phyloP scores from a whole-genome alignment of 2,888 invertebrate species.

The Pheosia tremula region DNA sequence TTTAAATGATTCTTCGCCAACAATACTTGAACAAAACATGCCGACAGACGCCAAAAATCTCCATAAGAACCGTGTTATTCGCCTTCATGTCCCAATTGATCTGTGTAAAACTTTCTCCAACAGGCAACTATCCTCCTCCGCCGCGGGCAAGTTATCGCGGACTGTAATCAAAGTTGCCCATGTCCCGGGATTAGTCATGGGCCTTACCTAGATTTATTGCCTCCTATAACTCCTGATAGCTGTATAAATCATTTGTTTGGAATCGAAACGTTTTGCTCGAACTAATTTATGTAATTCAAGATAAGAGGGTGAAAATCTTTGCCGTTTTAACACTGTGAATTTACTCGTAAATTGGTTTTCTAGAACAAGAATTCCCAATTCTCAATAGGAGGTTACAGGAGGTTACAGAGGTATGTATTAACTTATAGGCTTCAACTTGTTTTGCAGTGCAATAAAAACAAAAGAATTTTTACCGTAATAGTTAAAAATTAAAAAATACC shows the following conservation, averaged over 20 bases:
- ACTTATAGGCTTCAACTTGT: too few relatives aligned
- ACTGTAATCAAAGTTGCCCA: constrained; percentile 32
- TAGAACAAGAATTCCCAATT: too few relatives aligned
- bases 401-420: too few relatives aligned
- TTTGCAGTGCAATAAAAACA: too few relatives aligned
- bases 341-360: too few relatives aligned
- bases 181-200: constrained; percentile 20
- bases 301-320: background rate
- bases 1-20: background rate
- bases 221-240: constrained; percentile 4
- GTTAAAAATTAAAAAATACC: too few relatives aligned
- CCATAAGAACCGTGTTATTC: background rate
- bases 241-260: constrained; percentile 5
- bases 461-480: too few relatives aligned
- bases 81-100: background rate
- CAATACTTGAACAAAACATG: background rate
- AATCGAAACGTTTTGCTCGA: background rate
- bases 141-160: constrained; percentile 22
- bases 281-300: background rate
- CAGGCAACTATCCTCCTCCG: background rate
- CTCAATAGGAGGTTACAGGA: too few relatives aligned
- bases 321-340: background rate
- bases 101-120: background rate
- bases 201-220: constrained; percentile 26
- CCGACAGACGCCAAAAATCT: background rate